Conservation (phyloP, 2,797 vertebrate genomes). For the Tragopan temminckii region DNA sequence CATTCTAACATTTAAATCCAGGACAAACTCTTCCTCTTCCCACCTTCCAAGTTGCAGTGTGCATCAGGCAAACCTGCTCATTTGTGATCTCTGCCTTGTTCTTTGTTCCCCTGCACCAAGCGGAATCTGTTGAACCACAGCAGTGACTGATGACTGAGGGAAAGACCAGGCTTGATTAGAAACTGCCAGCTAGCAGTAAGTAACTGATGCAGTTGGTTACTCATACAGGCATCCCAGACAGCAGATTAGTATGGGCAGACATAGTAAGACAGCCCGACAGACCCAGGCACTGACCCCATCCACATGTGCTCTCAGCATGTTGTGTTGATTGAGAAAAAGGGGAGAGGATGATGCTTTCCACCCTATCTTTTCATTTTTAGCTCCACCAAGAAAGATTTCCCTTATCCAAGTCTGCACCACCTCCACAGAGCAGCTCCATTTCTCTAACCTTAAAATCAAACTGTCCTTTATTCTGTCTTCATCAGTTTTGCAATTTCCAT, state of each 20-base stretch:
- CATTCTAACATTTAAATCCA: background rate
- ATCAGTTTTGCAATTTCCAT: background rate
- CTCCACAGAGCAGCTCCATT: background rate
- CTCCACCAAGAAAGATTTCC: background rate
- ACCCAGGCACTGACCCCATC: background rate
- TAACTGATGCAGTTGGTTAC: background rate
- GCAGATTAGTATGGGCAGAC: background rate
- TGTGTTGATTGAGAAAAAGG: background rate
- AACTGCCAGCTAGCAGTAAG: background rate
- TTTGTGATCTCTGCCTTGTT: background rate
- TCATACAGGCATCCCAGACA: background rate
- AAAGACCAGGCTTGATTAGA: background rate
- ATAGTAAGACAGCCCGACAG: background rate
- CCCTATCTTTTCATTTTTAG: background rate
- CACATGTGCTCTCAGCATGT: accelerated
- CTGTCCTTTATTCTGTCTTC: conserved; percentile 32
- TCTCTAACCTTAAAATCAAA: conserved; percentile 38
- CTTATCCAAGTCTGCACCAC: background rate
- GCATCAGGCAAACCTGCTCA: background rate
- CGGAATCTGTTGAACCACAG: background rate
- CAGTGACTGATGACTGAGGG: background rate
- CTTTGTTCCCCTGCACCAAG: background rate
- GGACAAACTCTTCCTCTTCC: background rate
- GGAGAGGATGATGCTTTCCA: background rate
- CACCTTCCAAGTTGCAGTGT: background rate